Evolutionary conservation across 2,797 vertebrate genomes (phyloP), one percentile per base, ranked within the genome.

Genomic region (Nannoperca australis): DNA sequence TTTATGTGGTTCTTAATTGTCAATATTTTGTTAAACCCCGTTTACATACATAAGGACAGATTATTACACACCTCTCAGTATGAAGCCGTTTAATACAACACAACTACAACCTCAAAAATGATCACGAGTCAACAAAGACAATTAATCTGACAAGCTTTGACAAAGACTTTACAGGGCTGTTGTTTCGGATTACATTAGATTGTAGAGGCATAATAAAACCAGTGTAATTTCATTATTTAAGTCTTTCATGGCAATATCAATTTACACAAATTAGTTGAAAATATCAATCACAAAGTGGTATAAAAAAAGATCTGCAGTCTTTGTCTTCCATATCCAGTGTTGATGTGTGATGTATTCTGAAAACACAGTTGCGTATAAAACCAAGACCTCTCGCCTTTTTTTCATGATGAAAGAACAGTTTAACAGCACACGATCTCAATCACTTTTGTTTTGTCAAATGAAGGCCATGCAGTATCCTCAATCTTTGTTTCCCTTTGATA

Each of bases 401-500:
- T n/a, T 36, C 30, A 17, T 54, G 40, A 53, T 45, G 38, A 71
- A 59, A 58, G 44, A 65, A 40, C 30, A 4, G 13, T 64, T 20
- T 13, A 34, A 10, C 40, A 58, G 67, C 38, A 34, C 64, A 79
- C 55, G 64, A 78, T 55, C 66, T 73, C 44, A 38, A 14, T 53
- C 56, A 27, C 22, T n/a, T n/a, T 24, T 51, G 59, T 56, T 44
- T 34, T 49, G 34, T 55, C 10, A 74, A 74, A 73, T 68, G 3
- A 59, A 70, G 82, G 44, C 63, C n/a, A 14, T 3, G 51, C 22
- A 56, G 8, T 55, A 34, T 78, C 56, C 32, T 80, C 58, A 53
- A 7, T 34, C 17, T 58, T 49, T 64, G 62, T 73, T 79, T 77
- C 50, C 59, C 45, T 67, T 53, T 55, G 63, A 79, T 79, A 76